phyloP scores from a whole-genome alignment of 2,797 vertebrate genomes.

The Pseudochaenichthys georgianus region DNA sequence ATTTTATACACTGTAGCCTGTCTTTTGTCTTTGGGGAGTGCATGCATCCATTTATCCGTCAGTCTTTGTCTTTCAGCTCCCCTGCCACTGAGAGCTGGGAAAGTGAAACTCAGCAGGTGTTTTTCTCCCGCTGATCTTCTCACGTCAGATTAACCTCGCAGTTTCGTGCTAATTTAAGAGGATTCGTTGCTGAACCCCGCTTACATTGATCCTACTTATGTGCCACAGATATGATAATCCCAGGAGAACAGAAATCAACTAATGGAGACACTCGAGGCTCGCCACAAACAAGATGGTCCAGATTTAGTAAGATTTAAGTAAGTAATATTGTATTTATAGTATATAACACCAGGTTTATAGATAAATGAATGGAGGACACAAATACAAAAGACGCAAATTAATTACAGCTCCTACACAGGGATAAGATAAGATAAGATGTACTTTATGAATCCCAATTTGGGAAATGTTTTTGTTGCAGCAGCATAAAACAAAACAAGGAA shows the following conservation, averaged over 20 bases:
- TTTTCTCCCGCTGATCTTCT: conserved; percentile 70
- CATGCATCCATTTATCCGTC: conserved; percentile 10
- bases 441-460: too few species aligned
- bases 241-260: conserved; percentile 63
- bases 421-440: too few species aligned
- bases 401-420: too few species aligned
- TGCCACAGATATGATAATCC: conserved; percentile 70
- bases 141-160: conserved; percentile 66
- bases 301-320: neutral
- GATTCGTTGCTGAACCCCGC: conserved; percentile 70
- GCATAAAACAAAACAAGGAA: too few species aligned
- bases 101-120: conserved; percentile 69
- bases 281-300: conserved; percentile 26
- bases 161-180: conserved; percentile 78
- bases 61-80: conserved; percentile 34
- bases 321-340: too few species aligned
- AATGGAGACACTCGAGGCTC: conserved; percentile 57
- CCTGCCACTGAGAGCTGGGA: conserved; percentile 51
- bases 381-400: too few species aligned
- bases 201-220: conserved; percentile 77
- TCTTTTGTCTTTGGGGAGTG: conserved; percentile 31
- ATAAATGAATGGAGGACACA: too few species aligned
- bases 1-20: conserved; percentile 79
- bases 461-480: too few species aligned
- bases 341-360: too few species aligned